Conservation (phyloP, 2,113 vertebrate genomes). For the Macrotus californicus region DNA sequence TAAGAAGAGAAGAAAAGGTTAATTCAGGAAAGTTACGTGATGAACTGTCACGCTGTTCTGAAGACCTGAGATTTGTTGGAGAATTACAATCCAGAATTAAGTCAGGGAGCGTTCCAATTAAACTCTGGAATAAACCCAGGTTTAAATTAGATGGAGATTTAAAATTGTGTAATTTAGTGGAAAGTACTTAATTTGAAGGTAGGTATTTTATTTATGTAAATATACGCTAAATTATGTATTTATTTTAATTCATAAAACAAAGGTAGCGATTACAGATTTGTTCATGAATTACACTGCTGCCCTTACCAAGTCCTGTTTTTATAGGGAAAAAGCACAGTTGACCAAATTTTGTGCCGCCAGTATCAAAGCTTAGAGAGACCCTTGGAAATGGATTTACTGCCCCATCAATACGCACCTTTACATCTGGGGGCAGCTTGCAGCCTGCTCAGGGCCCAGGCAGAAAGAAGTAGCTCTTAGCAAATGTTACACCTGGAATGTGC, state of each 20-base stretch:
- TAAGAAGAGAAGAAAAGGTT: neutral
- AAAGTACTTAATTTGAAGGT: neutral
- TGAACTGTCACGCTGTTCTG: neutral
- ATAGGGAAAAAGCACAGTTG: neutral
- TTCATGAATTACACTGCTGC: neutral
- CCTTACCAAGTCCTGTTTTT: slow-evolving; percentile 5
- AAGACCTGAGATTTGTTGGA: neutral
- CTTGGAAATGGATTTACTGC: neutral
- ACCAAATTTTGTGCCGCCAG: neutral
- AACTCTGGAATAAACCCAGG: slow-evolving; percentile 18
- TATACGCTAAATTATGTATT: slow-evolving; percentile 12
- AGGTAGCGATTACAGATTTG: slow-evolving; percentile 10
- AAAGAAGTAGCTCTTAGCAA: neutral
- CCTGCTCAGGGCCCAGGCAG: neutral
- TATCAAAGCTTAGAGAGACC: neutral
- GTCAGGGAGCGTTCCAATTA: neutral
- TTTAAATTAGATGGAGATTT: slow-evolving; percentile 33
- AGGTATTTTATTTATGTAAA: slow-evolving; percentile 32
- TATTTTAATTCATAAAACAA: slow-evolving; percentile 27
- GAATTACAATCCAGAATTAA: slow-evolving; percentile 38
- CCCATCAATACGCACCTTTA: neutral
- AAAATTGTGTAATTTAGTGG: slow-evolving; percentile 21
- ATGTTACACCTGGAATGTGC: neutral
- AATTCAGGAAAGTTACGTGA: neutral
- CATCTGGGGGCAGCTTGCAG: neutral